These are phyloP conservation scores for Chrysaora quinquecirrha DNA, from an alignment of 30 jellyfish, hydroid and myxozoan genomes.

Conservation along the genomic window DNA sequence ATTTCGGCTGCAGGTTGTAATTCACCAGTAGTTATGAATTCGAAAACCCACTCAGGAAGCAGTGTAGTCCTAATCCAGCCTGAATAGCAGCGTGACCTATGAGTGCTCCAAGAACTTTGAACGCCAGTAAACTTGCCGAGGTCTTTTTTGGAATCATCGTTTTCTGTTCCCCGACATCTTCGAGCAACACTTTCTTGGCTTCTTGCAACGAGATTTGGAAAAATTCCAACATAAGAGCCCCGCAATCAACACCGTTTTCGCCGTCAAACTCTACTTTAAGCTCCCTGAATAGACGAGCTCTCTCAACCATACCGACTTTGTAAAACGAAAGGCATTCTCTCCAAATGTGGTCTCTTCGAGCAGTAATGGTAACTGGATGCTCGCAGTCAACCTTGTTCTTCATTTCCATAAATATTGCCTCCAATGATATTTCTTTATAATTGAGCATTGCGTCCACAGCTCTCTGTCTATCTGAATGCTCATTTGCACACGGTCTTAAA, in stretches of 20 bases:
- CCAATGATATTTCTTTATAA: neutral
- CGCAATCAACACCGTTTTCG: constrained; percentile 35
- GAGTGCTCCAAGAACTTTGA: constrained; percentile 21
- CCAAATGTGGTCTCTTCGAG: constrained; percentile 20
- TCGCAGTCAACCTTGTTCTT: neutral
- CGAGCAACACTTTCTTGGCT: constrained; percentile 7
- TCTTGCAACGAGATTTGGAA: constrained; percentile 8
- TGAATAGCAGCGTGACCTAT: constrained; percentile 19
- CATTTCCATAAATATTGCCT: neutral
- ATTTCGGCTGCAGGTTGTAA: constrained; percentile 21
- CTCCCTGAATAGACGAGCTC: constrained; percentile 15
- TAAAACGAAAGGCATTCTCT: constrained; percentile 20
- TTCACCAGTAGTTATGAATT: constrained; percentile 23
- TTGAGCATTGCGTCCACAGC: neutral
- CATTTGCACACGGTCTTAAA: neutral
- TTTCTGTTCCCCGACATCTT: neutral
- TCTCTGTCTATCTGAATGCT: neutral
- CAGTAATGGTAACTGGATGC: neutral
- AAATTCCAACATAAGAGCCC: constrained; percentile 17
- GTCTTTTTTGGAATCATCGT: constrained; percentile 26
- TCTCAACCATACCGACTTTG: constrained; percentile 18
- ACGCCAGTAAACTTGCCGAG: constrained; percentile 8
- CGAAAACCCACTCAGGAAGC: constrained; percentile 19
- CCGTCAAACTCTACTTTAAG: constrained; percentile 28
- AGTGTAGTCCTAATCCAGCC: constrained; percentile 14